Evolutionary conservation across 2,797 vertebrate genomes (phyloP), one percentile per base, ranked within the genome.

Genomic region (Danio albolineatus): DNA sequence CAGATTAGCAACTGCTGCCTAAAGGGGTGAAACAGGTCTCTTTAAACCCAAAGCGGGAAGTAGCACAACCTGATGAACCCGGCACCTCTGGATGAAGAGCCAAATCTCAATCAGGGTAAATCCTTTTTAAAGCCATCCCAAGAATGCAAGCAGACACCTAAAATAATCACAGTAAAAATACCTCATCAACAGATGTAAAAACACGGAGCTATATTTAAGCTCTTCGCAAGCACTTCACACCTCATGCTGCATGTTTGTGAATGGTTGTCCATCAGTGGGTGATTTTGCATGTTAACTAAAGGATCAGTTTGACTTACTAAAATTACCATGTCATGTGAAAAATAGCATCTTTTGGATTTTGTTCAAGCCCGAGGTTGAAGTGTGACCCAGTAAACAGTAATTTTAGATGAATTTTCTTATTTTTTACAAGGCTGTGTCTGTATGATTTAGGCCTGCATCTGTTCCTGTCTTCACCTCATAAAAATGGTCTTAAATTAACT

Each of bases 141-240:
- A 82, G 85, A 79, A 85, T 80, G 78, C 79, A 46, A 73, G 81
- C 69, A 54, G 41, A 49, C 49, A 54, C 69, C 60, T 61, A 74
- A 87, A 85, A 88, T 82, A 87, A 86, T 86, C 77, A 70, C 71
- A 82, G 72, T 73, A 56, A 76, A 85, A 82, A 83, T 82, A 81
- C 62, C 60, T 61, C 70, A 64, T 65, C 73, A 80, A 82, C 67
- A 76, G 65, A 76, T 69, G 83, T 65, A 76, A 79, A 83, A 81
- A 79, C 72, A 73, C 17, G 14, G 19, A 74, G 71, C 72, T 86
- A 77, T 84, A 85, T 87, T 84, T 82, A 84, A 17, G 64, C 41
- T 36, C n/a, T 67, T 53, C 43, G 9, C 59, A 9, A 88, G 61
- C 59, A 80, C 69, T 49, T 82, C 73, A 78, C 78, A 78, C 54